phyloP scores from a whole-genome alignment of 2,113 vertebrate genomes.

The Channa argus region DNA sequence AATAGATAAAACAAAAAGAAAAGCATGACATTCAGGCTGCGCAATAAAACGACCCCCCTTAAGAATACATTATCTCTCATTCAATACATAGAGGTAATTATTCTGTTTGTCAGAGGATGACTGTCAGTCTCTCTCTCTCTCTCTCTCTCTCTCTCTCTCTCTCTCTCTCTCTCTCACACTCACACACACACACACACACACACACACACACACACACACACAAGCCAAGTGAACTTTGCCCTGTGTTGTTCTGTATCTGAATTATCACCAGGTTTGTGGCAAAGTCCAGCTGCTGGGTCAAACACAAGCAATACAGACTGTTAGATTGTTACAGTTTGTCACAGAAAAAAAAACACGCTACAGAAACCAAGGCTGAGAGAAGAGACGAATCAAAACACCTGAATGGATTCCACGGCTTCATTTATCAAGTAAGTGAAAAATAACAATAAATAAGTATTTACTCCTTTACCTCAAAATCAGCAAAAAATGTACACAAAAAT shows the following conservation, averaged over 20 bases:
- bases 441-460: neutral
- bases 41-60: no score
- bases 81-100: neutral
- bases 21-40: neutral
- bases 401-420: constrained; percentile 81
- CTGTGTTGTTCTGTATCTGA: constrained; percentile 46
- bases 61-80: neutral
- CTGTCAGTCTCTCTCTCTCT: neutral
- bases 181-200: no score
- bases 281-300: constrained; percentile 73
- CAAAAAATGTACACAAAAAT: no score
- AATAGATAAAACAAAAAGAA: no score
- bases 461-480: neutral
- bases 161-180: no score
- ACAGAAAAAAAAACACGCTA: neutral
- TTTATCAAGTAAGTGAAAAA: constrained; percentile 79
- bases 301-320: constrained; percentile 12
- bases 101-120: neutral
- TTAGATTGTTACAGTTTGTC: neutral
- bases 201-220: constrained; percentile 10
- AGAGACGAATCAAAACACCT: constrained; percentile 3
- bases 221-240: constrained; percentile 64
- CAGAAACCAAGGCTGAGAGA: neutral
- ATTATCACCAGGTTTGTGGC: constrained; percentile 51
- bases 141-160: neutral